A percentile compares a stretch with the other conserved stretches of the same genome.
Evolutionary conservation across 2,113 vertebrate genomes (phyloP).

Genomic region (Seriola dumerili): DNA sequence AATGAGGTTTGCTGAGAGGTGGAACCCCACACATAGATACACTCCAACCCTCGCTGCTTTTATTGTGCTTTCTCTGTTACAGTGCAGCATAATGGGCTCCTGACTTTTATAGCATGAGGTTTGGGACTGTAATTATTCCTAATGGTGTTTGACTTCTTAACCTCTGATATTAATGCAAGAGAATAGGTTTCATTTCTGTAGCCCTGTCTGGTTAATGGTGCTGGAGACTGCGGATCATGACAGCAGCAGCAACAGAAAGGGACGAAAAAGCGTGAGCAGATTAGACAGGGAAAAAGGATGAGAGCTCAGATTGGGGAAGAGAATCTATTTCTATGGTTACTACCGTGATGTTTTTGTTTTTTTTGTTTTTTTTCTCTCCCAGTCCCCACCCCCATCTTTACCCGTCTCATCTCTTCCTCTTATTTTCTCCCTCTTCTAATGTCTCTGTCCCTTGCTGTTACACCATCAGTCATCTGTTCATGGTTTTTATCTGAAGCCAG

Average conservation of each 20-base stretch:
- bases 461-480: slow-evolving; percentile 66
- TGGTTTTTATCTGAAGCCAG: slow-evolving; percentile 60
- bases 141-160: slow-evolving; percentile 73
- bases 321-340: slow-evolving; percentile 86
- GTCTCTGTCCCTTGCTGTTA: slow-evolving; percentile 68
- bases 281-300: slow-evolving; percentile 73
- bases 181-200: slow-evolving; percentile 59
- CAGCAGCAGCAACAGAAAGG: slow-evolving; percentile 64
- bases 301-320: slow-evolving; percentile 74
- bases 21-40: slow-evolving; percentile 71
- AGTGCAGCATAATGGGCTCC: slow-evolving; percentile 59
- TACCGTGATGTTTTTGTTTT: slow-evolving; percentile 58
- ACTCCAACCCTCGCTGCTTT: slow-evolving; percentile 68
- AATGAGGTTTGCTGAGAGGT: slow-evolving; percentile 75
- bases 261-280: slow-evolving; percentile 67
- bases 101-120: slow-evolving; percentile 65
- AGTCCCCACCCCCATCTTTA: slow-evolving; percentile 76
- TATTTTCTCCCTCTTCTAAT: slow-evolving; percentile 65
- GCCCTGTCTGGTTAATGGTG: slow-evolving; percentile 71
- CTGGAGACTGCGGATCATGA: slow-evolving; percentile 74
- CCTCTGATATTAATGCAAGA: slow-evolving; percentile 66
- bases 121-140: slow-evolving; percentile 68
- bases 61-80: slow-evolving; percentile 65
- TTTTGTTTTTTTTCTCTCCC: slow-evolving; percentile 26
- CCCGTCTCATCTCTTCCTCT: slow-evolving; percentile 70